phyloP scores from a whole-genome alignment of 1,140 invertebrate genomes.

The Tyrophagus putrescentiae region DNA sequence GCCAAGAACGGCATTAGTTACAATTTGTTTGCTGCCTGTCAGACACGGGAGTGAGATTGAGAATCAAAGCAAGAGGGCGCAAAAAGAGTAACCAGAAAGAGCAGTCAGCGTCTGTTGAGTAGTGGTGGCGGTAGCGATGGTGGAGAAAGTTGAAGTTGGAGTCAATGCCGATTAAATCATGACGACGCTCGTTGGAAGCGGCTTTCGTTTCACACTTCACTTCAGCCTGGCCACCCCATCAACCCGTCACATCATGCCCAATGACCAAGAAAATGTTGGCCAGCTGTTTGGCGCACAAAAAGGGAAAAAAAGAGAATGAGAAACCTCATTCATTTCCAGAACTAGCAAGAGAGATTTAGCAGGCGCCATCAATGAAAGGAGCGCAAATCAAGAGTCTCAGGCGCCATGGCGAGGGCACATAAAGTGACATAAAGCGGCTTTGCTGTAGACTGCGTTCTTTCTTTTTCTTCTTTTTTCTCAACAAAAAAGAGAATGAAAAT shows the following conservation, averaged over 20 bases:
- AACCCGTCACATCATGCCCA: constrained; percentile 1
- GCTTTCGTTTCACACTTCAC: background rate
- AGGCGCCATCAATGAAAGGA: background rate
- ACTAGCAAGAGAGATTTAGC: too few relatives aligned
- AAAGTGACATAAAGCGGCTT: too few relatives aligned
- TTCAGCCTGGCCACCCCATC: background rate
- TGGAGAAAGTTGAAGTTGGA: background rate
- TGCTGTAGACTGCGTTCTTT: too few relatives aligned
- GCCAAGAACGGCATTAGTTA: constrained; percentile 6
- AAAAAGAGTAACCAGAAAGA: background rate
- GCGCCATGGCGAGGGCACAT: background rate
- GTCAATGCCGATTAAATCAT: background rate
- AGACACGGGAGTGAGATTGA: too few relatives aligned
- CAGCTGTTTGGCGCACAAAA: background rate
- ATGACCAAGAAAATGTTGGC: constrained; percentile 15
- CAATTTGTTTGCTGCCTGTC: constrained; percentile 4
- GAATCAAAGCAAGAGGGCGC: background rate
- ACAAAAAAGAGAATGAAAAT: background rate
- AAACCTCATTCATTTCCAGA: too few relatives aligned
- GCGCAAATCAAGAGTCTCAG: background rate
- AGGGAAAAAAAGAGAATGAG: background rate
- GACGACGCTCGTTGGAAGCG: too few relatives aligned
- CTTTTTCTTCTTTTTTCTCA: too few relatives aligned
- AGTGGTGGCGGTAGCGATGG: too few relatives aligned
- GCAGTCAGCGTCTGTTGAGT: background rate